These are phyloP conservation scores for Bhutanitis thaidina DNA, from an alignment of 2,888 invertebrate species.

Conservation along the genomic window DNA sequence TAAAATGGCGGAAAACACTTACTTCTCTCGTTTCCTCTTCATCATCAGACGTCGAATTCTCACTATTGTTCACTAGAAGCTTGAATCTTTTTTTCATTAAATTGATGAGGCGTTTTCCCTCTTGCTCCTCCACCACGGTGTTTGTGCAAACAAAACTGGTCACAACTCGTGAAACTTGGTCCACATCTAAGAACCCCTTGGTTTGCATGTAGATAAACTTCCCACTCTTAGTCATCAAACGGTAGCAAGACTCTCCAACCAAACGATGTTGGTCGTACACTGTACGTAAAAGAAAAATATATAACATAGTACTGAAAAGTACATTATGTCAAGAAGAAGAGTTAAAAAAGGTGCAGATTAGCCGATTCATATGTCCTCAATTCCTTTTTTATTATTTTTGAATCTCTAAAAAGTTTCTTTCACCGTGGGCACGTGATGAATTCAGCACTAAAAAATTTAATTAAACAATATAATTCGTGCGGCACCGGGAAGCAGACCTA, in stretches of 20 bases:
- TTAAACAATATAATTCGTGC: no score
- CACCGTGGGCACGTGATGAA: no score
- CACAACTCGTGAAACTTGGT: slow-evolving; percentile 84
- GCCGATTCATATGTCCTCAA: no score
- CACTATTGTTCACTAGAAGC: slow-evolving; percentile 62
- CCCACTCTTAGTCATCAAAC: slow-evolving; percentile 88
- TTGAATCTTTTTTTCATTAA: slow-evolving; percentile 88
- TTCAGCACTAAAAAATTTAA: no score
- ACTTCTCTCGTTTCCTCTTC: slow-evolving; percentile 40
- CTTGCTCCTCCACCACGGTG: slow-evolving; percentile 84
- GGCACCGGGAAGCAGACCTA: no score
- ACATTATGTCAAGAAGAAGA: no score
- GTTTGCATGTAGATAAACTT: slow-evolving; percentile 90
- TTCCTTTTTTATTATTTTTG: no score
- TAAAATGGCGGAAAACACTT: neutral
- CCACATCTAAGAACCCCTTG: slow-evolving; percentile 88
- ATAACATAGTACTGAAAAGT: neutral
- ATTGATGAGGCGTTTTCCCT: slow-evolving; percentile 83
- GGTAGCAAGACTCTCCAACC: slow-evolving; percentile 90
- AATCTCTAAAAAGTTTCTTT: no score
- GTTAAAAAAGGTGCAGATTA: no score
- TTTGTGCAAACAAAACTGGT: slow-evolving; percentile 93
- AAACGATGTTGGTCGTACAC: slow-evolving; percentile 89
- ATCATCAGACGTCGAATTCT: slow-evolving; percentile 26
- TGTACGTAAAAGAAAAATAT: slow-evolving; percentile 29